Conservation (phyloP, 2,113 vertebrate genomes). For the Callipepla californica region DNA sequence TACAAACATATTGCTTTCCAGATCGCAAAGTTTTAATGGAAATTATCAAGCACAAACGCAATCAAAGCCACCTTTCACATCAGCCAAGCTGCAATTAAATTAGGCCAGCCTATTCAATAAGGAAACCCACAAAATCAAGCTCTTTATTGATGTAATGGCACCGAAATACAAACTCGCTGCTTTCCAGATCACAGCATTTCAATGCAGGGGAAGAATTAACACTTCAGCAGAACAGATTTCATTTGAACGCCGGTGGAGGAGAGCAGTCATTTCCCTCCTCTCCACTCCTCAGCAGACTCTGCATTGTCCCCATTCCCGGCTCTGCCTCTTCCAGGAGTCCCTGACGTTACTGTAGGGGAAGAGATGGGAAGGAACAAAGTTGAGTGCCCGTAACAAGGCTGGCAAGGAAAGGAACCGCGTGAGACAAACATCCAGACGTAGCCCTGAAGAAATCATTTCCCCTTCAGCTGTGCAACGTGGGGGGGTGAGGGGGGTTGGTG, state of each 20-base stretch:
- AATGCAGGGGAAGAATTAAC: background rate
- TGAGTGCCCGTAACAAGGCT: background rate
- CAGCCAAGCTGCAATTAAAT: conserved; percentile 37
- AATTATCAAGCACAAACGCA: conserved; percentile 39
- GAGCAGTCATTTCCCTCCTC: background rate
- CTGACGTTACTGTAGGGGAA: background rate
- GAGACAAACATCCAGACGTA: background rate
- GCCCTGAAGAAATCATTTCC: too few relatives aligned
- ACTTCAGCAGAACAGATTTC: background rate
- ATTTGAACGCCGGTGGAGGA: background rate
- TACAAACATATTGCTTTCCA: conserved; percentile 33
- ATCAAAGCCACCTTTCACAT: conserved; percentile 21
- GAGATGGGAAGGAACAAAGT: background rate
- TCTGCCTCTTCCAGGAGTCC: background rate
- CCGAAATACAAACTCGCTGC: conserved; percentile 17
- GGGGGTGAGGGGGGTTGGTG: background rate
- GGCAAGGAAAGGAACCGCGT: background rate
- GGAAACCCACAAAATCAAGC: background rate
- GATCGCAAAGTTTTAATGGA: conserved; percentile 40
- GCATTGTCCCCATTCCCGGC: background rate
- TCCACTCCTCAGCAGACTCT: background rate
- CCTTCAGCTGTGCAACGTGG: too few relatives aligned
- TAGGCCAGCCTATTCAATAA: conserved; percentile 23
- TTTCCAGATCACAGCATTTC: conserved; percentile 9
- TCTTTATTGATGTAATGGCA: background rate